phyloP scores from a whole-genome alignment of 2,113 vertebrate species.

The Arothron firmamentum region DNA sequence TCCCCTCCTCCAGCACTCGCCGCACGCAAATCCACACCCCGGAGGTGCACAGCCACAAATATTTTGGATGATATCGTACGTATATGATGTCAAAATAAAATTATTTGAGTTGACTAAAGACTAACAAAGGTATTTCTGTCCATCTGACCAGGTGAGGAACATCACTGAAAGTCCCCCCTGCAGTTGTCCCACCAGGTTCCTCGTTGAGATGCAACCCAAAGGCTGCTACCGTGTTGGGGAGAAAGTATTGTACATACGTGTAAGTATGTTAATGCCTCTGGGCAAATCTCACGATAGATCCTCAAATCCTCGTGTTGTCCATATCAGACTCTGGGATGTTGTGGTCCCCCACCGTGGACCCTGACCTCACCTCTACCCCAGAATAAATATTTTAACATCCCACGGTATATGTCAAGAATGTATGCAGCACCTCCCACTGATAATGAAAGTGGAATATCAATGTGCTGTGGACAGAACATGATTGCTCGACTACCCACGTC shows the following conservation, averaged over 20 bases:
- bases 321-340: background rate
- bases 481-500: no score
- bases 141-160: constrained; percentile 80
- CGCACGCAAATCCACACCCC: constrained; percentile 77
- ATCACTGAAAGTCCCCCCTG: constrained; percentile 92
- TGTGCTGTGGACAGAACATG: no score
- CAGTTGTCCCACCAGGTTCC: constrained; percentile 87
- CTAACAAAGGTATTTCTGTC: background rate
- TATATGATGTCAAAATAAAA: constrained; percentile 7
- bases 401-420: no score
- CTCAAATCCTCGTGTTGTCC: background rate
- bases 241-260: constrained; percentile 96
- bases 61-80: constrained; percentile 90
- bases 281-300: background rate
- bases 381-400: no score
- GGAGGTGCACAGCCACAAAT: constrained; percentile 80
- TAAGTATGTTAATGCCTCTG: constrained; percentile 64
- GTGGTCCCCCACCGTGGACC: no score
- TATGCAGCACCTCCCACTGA: no score
- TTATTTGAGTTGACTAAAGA: background rate
- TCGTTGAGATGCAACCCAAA: constrained; percentile 92
- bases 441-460: no score
- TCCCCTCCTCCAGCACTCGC: constrained; percentile 33
- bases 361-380: no score
- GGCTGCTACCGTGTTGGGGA: constrained; percentile 94